Evolutionary conservation across 2,888 invertebrate genomes (phyloP).

Genomic region (Nymphalis polychloros): DNA sequence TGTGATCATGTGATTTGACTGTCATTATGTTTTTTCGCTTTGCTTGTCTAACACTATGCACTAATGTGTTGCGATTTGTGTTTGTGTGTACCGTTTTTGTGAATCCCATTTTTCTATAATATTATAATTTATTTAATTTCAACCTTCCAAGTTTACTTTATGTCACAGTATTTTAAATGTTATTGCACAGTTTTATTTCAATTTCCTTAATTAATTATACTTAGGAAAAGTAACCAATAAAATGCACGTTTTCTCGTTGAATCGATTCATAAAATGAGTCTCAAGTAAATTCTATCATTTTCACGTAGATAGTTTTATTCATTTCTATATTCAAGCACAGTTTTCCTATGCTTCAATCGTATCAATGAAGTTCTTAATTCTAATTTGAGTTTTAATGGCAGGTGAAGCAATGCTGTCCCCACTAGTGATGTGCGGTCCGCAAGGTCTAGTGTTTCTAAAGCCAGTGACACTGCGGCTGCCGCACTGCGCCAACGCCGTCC

Average conservation of each 20-base stretch:
- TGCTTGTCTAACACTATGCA: slow-evolving; percentile 61
- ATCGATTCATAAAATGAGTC: not conserved
- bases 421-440: slow-evolving; percentile 97
- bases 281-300: not conserved
- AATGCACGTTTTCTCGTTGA: not conserved
- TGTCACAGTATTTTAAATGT: not conserved
- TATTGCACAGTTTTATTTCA: not conserved
- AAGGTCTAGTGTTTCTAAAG: slow-evolving; percentile 92
- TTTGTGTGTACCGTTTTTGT: slow-evolving; percentile 71
- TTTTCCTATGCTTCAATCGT: not conserved
- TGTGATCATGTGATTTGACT: slow-evolving; percentile 14
- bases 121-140: slow-evolving; percentile 26
- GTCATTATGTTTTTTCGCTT: slow-evolving; percentile 45
- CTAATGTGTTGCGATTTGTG: slow-evolving; percentile 77
- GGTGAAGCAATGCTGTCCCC: slow-evolving; percentile 97
- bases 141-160: not conserved
- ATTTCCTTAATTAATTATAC: not conserved
- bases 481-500: slow-evolving; percentile 90
- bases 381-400: slow-evolving; percentile 53
- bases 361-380: slow-evolving; percentile 8
- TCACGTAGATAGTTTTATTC: slow-evolving; percentile 13
- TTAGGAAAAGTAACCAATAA: not conserved
- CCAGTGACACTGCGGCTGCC: slow-evolving; percentile 96
- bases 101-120: slow-evolving; percentile 36
- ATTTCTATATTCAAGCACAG: not conserved